Evolutionary conservation across 2,888 invertebrate species (phyloP).

Genomic region (Buathra laborator): DNA sequence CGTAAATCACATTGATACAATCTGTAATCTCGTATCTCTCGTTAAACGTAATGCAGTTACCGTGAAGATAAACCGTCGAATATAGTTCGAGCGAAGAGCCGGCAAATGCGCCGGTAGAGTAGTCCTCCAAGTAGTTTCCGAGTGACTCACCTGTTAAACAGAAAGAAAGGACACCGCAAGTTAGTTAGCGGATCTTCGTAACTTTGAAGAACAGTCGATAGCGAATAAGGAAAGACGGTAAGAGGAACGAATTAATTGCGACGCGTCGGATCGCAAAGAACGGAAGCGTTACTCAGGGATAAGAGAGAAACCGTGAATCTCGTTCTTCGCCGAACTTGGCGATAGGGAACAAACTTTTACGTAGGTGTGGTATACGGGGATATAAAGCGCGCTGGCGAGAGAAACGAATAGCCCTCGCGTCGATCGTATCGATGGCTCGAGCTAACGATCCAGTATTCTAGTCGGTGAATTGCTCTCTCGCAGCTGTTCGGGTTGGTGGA

Average conservation of each 20-base stretch:
- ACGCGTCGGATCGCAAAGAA: conserved; percentile 66
- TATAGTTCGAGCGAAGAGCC: neutral
- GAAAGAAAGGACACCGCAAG: conserved; percentile 69
- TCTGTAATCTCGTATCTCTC: neutral
- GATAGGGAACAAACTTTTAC: conserved; percentile 23
- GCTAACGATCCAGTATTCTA: conserved; percentile 25
- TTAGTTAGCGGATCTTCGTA: conserved; percentile 71
- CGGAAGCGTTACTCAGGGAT: conserved; percentile 59
- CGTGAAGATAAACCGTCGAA: neutral
- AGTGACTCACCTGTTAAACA: conserved; percentile 77
- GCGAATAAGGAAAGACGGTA: conserved; percentile 29
- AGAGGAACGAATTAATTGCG: conserved; percentile 67
- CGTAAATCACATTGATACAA: neutral
- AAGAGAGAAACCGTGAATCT: conserved; percentile 37
- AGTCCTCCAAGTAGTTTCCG: conserved; percentile 4
- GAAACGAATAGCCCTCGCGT: conserved; percentile 37
- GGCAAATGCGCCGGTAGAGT: conserved; percentile 1
- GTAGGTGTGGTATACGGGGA: neutral
- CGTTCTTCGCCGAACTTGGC: conserved; percentile 28
- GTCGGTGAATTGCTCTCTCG: neutral
- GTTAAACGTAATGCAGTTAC: neutral
- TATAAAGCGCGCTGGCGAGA: conserved; percentile 15
- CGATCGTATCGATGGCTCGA: conserved; percentile 44
- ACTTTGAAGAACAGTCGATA: conserved; percentile 36
- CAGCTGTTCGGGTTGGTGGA: neutral